Percentiles rank a stretch among this genome's conserved stretches.
Conservation (phyloP, 2,113 vertebrate genomes). For the Condylura cristata region DNA sequence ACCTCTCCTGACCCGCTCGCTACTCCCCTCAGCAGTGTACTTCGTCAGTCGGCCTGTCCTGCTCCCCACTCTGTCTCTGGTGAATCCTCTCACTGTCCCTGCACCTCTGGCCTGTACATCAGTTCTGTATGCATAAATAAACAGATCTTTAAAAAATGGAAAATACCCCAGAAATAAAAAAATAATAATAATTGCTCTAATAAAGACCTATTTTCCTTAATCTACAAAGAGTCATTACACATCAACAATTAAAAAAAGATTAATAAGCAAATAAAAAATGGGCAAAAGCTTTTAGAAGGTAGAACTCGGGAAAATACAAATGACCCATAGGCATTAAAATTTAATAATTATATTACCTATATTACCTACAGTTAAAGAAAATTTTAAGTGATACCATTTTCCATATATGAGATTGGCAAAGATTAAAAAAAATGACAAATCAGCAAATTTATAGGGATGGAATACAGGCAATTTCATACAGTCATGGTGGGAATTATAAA, state of each 20-base stretch:
- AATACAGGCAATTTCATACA: background rate
- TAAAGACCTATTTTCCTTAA: background rate
- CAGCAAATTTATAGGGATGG: constrained; percentile 9
- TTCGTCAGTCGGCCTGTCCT: too few relatives aligned
- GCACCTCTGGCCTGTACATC: too few relatives aligned
- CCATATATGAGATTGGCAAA: background rate
- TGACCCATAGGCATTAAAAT: background rate
- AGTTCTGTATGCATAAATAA: too few relatives aligned
- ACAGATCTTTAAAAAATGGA: too few relatives aligned
- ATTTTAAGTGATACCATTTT: background rate
- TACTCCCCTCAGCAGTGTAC: too few relatives aligned
- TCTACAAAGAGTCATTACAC: constrained; percentile 23
- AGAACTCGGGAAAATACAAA: background rate
- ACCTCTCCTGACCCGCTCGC: too few relatives aligned
- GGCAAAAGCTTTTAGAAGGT: background rate
- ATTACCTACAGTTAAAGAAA: background rate
- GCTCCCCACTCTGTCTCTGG: too few relatives aligned
- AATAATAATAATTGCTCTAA: constrained; percentile 9
- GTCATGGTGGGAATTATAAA: background rate
- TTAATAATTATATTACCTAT: constrained; percentile 9
- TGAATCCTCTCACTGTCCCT: too few relatives aligned
- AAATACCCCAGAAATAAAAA: too few relatives aligned
- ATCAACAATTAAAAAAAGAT: background rate
- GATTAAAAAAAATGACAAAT: background rate
- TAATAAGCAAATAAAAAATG: background rate